Evolutionary conservation across 2,797 vertebrate genomes (phyloP).

Genomic region (Platalea minor): DNA sequence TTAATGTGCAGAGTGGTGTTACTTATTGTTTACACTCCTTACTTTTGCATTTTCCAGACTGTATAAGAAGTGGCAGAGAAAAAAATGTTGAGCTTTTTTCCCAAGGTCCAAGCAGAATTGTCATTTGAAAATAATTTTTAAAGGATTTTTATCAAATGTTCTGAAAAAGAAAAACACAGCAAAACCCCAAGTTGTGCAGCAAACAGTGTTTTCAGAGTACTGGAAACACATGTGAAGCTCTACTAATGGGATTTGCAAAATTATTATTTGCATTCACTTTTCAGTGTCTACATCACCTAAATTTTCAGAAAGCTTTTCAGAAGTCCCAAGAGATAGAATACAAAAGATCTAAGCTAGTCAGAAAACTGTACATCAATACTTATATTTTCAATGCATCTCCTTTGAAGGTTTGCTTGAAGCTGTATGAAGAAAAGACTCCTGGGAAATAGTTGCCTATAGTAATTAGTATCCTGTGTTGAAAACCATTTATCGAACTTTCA

Average conservation of each 20-base stretch:
- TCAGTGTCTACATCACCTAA: neutral
- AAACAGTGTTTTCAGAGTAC: neutral
- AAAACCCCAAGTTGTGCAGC: neutral
- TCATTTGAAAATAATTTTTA: neutral
- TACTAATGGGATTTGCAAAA: slow-evolving; percentile 6
- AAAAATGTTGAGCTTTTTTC: neutral
- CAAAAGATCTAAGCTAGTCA: neutral
- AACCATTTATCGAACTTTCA: neutral
- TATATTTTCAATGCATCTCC: neutral
- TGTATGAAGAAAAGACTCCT: neutral
- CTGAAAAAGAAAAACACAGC: neutral
- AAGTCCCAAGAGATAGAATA: neutral
- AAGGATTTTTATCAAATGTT: neutral
- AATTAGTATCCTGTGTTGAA: neutral
- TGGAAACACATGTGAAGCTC: neutral
- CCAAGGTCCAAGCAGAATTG: neutral
- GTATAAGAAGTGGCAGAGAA: neutral
- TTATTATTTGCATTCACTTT: slow-evolving; percentile 29
- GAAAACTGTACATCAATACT: neutral
- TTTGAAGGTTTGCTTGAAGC: neutral
- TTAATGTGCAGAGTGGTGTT: neutral
- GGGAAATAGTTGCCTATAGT: neutral
- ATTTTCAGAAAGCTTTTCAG: slow-evolving; percentile 22
- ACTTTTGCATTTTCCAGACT: neutral
- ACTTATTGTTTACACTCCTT: neutral